These are phyloP conservation scores for Ashinkailepas kermadecensis DNA, from an alignment of 2,888 invertebrate species.

Conservation along the genomic window DNA sequence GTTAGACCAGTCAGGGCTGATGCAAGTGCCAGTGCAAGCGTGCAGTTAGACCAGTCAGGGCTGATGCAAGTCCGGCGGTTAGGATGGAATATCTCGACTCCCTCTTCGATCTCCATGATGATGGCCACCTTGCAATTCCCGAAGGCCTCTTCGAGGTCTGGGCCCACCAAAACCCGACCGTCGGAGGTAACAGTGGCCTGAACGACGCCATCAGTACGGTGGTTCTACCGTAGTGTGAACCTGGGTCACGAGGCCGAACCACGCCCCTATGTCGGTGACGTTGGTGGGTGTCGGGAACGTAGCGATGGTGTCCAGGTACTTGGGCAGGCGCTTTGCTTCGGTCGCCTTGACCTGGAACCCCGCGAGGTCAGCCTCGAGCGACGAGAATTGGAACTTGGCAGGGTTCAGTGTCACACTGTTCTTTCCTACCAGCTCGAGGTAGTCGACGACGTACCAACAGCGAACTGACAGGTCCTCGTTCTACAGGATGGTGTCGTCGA, in stretches of 20 bases:
- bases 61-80: constrained; percentile 17
- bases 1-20: constrained; percentile 23
- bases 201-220: constrained; percentile 25
- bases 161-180: constrained; percentile 19
- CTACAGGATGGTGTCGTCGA: constrained; percentile 25
- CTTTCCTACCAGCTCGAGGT: constrained; percentile 9
- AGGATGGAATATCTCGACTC: constrained; percentile 23
- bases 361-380: constrained; percentile 13
- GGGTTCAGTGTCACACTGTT: constrained; percentile 24
- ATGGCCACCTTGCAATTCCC: constrained; percentile 17
- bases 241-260: constrained; percentile 27
- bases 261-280: constrained; percentile 20
- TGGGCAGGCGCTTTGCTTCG: constrained; percentile 13
- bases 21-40: no score
- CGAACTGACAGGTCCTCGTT: constrained; percentile 19
- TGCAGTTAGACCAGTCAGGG: constrained; percentile 20
- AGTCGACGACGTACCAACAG: constrained; percentile 24
- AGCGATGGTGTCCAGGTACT: constrained; percentile 19
- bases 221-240: constrained; percentile 25
- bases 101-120: constrained; percentile 18
- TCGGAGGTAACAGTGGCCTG: constrained; percentile 26
- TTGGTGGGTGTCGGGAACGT: constrained; percentile 1
- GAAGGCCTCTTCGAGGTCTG: constrained; percentile 24
- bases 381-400: constrained; percentile 24
- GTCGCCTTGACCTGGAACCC: constrained; percentile 19